Conservation (phyloP, 2,888 invertebrate genomes). For the Athetis lepigone region DNA sequence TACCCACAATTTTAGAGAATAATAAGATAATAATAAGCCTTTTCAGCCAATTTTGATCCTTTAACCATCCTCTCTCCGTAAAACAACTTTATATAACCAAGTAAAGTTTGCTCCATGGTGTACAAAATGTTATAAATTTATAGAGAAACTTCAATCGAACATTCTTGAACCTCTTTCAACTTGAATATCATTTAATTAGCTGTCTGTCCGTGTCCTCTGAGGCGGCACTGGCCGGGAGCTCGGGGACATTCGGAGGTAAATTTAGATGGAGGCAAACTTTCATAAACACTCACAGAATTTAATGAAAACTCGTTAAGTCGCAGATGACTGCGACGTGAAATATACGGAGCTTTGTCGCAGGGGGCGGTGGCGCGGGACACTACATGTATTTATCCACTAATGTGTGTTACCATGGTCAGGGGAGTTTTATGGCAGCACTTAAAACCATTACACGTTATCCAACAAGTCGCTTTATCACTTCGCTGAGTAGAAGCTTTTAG, state of each 20-base stretch:
- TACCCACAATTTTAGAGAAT: conserved; percentile 8
- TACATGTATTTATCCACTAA: neutral
- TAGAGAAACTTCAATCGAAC: conserved; percentile 29
- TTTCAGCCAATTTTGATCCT: conserved; percentile 25
- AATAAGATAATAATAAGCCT: conserved; percentile 20
- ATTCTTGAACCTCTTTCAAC: conserved; percentile 36
- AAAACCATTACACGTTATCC: conserved; percentile 3
- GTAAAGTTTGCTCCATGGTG: neutral
- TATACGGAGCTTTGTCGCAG: conserved; percentile 9
- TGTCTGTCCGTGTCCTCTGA: conserved; percentile 44
- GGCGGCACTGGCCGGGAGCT: conserved; percentile 22
- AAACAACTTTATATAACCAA: conserved; percentile 12
- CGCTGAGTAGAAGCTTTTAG: conserved; percentile 11
- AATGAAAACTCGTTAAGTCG: conserved; percentile 56
- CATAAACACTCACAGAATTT: conserved; percentile 60
- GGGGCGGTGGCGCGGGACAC: neutral
- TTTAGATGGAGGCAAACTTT: conserved; percentile 58
- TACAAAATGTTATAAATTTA: conserved; percentile 22
- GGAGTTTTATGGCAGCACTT: conserved; percentile 3
- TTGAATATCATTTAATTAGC: conserved; percentile 57
- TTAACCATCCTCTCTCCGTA: neutral
- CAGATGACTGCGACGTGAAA: conserved; percentile 15
- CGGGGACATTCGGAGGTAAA: conserved; percentile 31
- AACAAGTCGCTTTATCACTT: conserved; percentile 7
- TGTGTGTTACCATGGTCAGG: neutral